Percentiles rank a stretch among this genome's conserved stretches.
Evolutionary conservation across 1,140 invertebrate species (phyloP).

Genomic region (Teleopsis dalmanni): DNA sequence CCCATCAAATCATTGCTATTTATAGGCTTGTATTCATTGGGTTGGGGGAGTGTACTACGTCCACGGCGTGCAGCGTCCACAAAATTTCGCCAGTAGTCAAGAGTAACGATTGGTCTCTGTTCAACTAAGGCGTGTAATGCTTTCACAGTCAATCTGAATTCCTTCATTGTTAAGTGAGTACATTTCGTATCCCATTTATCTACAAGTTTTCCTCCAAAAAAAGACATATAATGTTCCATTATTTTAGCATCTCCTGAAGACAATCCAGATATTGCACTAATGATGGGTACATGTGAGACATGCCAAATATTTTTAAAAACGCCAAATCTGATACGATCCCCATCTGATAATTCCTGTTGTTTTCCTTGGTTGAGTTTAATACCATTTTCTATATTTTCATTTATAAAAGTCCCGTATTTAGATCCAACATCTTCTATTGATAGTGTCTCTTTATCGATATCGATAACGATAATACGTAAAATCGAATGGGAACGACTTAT

Average conservation of each 20-base stretch:
- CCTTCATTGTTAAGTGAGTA: conserved; percentile 57
- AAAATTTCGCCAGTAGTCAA: conserved; percentile 53
- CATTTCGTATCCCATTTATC: conserved; percentile 49
- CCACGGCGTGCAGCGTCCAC: conserved; percentile 42
- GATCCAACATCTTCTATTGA: conserved; percentile 46
- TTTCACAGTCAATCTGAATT: conserved; percentile 60
- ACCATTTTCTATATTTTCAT: conserved; percentile 37
- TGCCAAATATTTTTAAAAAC: conserved; percentile 47
- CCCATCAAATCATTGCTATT: no score
- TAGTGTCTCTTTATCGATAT: not conserved
- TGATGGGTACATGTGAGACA: conserved; percentile 37
- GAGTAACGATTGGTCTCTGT: conserved; percentile 54
- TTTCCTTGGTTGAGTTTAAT: conserved; percentile 21
- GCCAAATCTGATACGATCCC: conserved; percentile 49
- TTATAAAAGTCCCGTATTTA: conserved; percentile 50
- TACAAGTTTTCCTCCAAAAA: conserved; percentile 45
- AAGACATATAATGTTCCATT: conserved; percentile 35
- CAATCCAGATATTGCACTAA: conserved; percentile 47
- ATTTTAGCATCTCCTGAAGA: conserved; percentile 38
- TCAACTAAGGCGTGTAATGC: conserved; percentile 58
- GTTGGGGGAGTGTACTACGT: conserved; percentile 45
- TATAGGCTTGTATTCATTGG: conserved; percentile 48
- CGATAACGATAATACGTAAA: conserved; percentile 39
- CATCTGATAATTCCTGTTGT: conserved; percentile 35
- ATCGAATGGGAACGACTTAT: conserved; percentile 51